A percentile compares a stretch with the other conserved stretches of the same genome.
Conservation (phyloP, 37 sponge, comb jelly and placozoan genomes). For the Axinella damicornis region DNA sequence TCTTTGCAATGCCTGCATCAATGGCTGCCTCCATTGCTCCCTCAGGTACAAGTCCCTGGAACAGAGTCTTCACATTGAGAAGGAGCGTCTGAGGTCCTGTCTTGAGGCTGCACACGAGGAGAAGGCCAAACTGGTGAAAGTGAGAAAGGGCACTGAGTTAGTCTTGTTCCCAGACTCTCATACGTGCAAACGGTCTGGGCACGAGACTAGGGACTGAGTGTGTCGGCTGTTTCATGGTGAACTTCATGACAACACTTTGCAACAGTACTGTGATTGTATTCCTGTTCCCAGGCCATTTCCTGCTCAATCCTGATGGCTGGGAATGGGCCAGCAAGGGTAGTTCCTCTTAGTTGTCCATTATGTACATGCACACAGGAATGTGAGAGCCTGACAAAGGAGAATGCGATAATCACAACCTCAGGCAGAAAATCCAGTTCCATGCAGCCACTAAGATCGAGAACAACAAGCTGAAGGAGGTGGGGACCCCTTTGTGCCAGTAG, state of each 20-base stretch:
- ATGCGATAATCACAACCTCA: constrained; percentile 71
- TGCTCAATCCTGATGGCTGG: too few relatives aligned
- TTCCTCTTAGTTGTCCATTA: too few relatives aligned
- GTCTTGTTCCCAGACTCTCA: too few relatives aligned
- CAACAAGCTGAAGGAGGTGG: constrained; percentile 78
- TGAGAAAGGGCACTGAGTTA: constrained; percentile 32
- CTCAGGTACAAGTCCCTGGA: constrained; percentile 66
- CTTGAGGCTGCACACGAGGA: constrained; percentile 73
- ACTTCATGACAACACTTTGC: too few relatives aligned
- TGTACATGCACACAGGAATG: constrained; percentile 42
- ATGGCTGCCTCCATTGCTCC: too few relatives aligned
- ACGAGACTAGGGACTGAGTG: too few relatives aligned
- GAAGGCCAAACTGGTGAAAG: constrained; percentile 74
- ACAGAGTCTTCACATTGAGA: constrained; percentile 63
- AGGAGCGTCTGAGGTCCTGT: constrained; percentile 68
- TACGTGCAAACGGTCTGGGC: too few relatives aligned
- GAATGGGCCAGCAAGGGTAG: too few relatives aligned
- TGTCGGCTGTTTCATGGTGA: too few relatives aligned
- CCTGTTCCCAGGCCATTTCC: too few relatives aligned
- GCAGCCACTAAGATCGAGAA: constrained; percentile 77
- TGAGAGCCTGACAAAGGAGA: constrained; percentile 68
- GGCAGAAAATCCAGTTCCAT: constrained; percentile 89
- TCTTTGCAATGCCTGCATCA: too few relatives aligned
- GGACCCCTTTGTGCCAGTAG: neutral
- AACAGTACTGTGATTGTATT: too few relatives aligned